Percentiles rank a stretch among this genome's conserved stretches.
phyloP scores from a whole-genome alignment of 2,797 vertebrate genomes.

The Pyrrhura leucotis region DNA sequence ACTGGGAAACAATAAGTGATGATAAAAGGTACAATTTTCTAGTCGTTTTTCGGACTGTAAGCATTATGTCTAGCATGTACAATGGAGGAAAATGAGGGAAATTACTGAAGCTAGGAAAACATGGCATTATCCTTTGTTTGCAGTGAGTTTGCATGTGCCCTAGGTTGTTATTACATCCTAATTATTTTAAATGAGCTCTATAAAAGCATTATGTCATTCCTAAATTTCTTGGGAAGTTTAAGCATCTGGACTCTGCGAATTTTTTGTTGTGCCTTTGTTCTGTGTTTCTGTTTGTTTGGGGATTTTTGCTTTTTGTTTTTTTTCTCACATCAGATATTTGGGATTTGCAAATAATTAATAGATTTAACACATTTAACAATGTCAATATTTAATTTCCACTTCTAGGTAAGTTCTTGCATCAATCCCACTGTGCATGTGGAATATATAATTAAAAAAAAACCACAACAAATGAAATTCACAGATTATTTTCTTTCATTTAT shows the following conservation, averaged over 20 bases:
- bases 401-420: background rate
- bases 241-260: background rate
- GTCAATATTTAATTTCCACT: background rate
- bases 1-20: slow-evolving; percentile 36
- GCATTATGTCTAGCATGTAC: slow-evolving; percentile 17
- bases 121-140: slow-evolving; percentile 67
- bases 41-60: slow-evolving; percentile 5
- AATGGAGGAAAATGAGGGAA: slow-evolving; percentile 61
- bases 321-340: background rate
- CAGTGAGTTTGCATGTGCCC: slow-evolving; percentile 44
- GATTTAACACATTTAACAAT: background rate
- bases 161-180: slow-evolving; percentile 49
- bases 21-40: slow-evolving; percentile 58
- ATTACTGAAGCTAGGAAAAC: slow-evolving; percentile 52
- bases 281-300: background rate
- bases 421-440: background rate
- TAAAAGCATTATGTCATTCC: slow-evolving; percentile 9
- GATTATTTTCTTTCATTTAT: background rate
- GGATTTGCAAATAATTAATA: background rate
- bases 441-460: background rate
- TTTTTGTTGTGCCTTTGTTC: background rate
- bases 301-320: background rate
- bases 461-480: background rate
- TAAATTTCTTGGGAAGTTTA: background rate
- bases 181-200: slow-evolving; percentile 55